Conservation (phyloP, 1,140 invertebrate species). For the Penaeus japonicus region DNA sequence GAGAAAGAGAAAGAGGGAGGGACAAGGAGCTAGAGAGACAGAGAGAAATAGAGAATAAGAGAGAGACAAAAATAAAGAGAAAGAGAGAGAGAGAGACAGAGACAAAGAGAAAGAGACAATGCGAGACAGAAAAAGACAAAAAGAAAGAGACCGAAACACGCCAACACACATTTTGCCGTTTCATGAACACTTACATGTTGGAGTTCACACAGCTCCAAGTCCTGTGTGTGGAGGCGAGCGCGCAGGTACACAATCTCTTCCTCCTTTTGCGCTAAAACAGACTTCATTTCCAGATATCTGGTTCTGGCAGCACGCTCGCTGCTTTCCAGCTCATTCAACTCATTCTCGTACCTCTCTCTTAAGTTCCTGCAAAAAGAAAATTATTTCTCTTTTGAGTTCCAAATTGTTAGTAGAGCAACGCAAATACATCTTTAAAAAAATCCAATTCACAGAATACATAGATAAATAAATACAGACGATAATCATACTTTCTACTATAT, state of each 20-base stretch:
- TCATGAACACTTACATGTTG: conserved; percentile 35
- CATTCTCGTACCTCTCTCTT: conserved; percentile 31
- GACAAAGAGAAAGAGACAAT: no score
- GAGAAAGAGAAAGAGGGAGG: no score
- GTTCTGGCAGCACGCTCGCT: conserved; percentile 42
- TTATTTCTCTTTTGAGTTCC: not conserved
- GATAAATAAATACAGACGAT: not conserved
- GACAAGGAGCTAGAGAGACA: no score
- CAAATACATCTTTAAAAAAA: not conserved
- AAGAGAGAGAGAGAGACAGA: no score
- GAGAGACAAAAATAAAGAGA: no score
- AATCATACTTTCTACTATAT: not conserved
- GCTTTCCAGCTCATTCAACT: conserved; percentile 35
- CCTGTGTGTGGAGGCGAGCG: conserved; percentile 51
- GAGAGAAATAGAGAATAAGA: no score
- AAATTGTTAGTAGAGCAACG: not conserved
- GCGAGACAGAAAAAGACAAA: not conserved
- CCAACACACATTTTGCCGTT: not conserved
- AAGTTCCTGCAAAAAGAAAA: conserved; percentile 11
- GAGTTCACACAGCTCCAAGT: conserved; percentile 46
- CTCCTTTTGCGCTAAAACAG: conserved; percentile 45
- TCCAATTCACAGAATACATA: not conserved
- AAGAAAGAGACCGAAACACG: not conserved
- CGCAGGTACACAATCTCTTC: conserved; percentile 53
- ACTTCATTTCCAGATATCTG: conserved; percentile 47